A percentile compares a stretch with the other conserved stretches of the same genome.
Conservation (phyloP, 2,888 invertebrate species). For the Drosophila lutescens region DNA sequence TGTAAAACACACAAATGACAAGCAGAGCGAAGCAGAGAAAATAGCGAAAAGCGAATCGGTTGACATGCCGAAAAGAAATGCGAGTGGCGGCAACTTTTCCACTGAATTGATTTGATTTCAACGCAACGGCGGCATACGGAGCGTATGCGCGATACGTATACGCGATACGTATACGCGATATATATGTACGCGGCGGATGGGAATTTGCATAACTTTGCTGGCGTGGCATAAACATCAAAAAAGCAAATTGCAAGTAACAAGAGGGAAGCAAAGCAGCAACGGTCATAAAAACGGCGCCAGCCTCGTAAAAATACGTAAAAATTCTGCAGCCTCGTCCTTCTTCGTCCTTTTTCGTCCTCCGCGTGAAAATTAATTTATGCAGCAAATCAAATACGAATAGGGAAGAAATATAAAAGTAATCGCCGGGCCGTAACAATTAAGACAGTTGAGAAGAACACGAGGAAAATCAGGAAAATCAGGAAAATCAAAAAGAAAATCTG, state of each 20-base stretch:
- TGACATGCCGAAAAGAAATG: conserved; percentile 52
- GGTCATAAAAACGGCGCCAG: conserved; percentile 60
- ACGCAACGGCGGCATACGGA: conserved; percentile 32
- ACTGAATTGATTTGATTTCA: conserved; percentile 70
- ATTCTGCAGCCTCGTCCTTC: too few species aligned
- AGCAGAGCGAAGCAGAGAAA: conserved; percentile 6
- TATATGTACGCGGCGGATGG: neutral
- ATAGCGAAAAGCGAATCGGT: conserved; percentile 17
- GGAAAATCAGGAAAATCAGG: conserved; percentile 1
- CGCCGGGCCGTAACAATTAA: conserved; percentile 39
- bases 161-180: conserved; percentile 8
- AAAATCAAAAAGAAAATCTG: neutral
- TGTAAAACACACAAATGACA: conserved; percentile 65
- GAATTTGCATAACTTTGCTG: conserved; percentile 59
- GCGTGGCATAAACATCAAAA: conserved; percentile 62
- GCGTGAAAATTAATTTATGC: conserved; percentile 48
- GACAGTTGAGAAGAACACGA: conserved; percentile 16
- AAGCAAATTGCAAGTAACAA: conserved; percentile 57
- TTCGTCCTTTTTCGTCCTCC: too few species aligned
- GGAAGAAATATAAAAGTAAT: conserved; percentile 13
- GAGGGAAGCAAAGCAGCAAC: conserved; percentile 42
- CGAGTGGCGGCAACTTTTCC: conserved; percentile 72
- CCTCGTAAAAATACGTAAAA: conserved; percentile 43
- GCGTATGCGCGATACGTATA: conserved; percentile 28
- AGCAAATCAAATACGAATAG: conserved; percentile 39